Evolutionary conservation across 2,797 vertebrate species (phyloP), one percentile per base, ranked within the genome.

Genomic region (Kryptopterus vitreolus): DNA sequence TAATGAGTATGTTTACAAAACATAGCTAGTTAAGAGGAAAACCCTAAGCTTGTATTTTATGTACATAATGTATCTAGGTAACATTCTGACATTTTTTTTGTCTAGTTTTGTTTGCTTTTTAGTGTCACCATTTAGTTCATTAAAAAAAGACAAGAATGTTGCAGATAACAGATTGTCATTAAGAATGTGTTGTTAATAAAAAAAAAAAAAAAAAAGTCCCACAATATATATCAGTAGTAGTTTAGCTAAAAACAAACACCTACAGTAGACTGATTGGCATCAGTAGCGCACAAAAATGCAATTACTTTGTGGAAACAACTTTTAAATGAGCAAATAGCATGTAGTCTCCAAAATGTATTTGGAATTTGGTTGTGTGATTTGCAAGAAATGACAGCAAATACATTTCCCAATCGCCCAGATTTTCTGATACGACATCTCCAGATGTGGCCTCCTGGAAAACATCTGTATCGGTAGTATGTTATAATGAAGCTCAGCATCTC

Each of bases 391-490:
- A 43, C 35, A 46, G 48, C 16, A 35, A 72, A 78, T 48, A 26
- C 22, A 16, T 76, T 7, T 43, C 9, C 0, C 5, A 57, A 26
- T 59, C 58, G 35, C 33, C 46, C 81, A 80, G 88, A 66, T 24
- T 79, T 69, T 48, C 88, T 92, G 89, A 78, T 85, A 86, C 88
- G 85, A 80, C 85, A 78, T 55, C 84, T 85, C 85, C 87, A 80
- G 83, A 76, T 77, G 13, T 71, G 53, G 61, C 81, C 85, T 88
- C 86, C 86, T 85, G 86, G 85, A 90, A n/a, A 93, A 93, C 92
- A 94, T 94, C 93, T 94, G 94, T 88, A 92, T 90, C 91, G 85
- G 82, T 89, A 76, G 91, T 89, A 91, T 93, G 90, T 93, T 92
- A 93, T 93, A 89, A 93, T 89, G 88, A 87, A 81, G 65, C 82